phyloP scores from a whole-genome alignment of 2,888 invertebrate genomes.

The Polydesmus complanatus region DNA sequence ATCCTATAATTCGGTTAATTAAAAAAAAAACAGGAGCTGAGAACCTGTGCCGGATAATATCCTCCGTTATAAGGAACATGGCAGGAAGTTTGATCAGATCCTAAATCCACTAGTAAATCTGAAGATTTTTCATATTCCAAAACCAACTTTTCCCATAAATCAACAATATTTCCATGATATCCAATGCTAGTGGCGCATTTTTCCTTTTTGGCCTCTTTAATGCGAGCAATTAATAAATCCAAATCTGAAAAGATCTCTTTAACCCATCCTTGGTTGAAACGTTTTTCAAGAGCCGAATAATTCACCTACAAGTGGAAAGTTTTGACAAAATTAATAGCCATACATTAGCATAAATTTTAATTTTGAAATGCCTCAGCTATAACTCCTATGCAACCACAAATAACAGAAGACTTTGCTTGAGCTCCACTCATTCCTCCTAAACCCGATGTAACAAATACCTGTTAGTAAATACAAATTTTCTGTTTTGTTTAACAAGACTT shows the following conservation, averaged over 20 bases:
- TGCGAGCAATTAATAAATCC: slow-evolving; percentile 33
- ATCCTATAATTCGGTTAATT: not conserved
- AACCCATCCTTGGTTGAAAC: slow-evolving; percentile 46
- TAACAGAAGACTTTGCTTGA: slow-evolving; percentile 47
- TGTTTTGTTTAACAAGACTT: slow-evolving; percentile 6
- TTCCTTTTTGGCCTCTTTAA: slow-evolving; percentile 27
- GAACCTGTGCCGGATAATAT: slow-evolving; percentile 42
- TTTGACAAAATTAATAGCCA: not conserved
- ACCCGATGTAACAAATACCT: slow-evolving; percentile 43
- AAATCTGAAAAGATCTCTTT: slow-evolving; percentile 36
- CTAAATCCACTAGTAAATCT: slow-evolving; percentile 43
- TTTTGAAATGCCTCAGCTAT: slow-evolving; percentile 40
- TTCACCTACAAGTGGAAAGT: slow-evolving; percentile 30
- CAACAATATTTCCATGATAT: slow-evolving; percentile 43
- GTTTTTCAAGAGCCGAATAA: slow-evolving; percentile 38
- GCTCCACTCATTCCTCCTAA: slow-evolving; percentile 49
- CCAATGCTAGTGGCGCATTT: slow-evolving; percentile 39
- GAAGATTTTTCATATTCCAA: slow-evolving; percentile 36
- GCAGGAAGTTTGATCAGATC: slow-evolving; percentile 47
- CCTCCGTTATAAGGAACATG: slow-evolving; percentile 46
- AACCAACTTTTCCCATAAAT: slow-evolving; percentile 41
- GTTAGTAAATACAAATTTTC: too few species aligned
- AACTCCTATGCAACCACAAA: slow-evolving; percentile 45
- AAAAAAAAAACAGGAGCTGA: not conserved
- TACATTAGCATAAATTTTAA: not conserved